Evolutionary conservation across 2,888 invertebrate species (phyloP), one percentile per base, ranked within the genome.

Genomic region (Agonopterix heracliana): DNA sequence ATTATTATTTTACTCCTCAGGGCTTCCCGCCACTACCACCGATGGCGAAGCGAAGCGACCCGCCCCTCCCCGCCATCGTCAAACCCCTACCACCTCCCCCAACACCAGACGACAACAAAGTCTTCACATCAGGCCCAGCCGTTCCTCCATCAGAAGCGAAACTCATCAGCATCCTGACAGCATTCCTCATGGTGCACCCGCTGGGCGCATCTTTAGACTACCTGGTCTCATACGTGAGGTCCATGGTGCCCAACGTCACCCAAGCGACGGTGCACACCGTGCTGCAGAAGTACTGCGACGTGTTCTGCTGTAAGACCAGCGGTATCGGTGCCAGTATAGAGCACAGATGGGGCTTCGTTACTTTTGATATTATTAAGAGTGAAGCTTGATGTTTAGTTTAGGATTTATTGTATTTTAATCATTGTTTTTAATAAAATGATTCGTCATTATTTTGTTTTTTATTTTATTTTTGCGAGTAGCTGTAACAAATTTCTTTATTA

Each of bases 131-230:
- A 1, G 62, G 63, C 3, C 56, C 68, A 10, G 14, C 57, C 3
- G 61, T 71, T 0, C 59, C 68, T 5, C 64, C 69, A 3, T 66
- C 74, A 7, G 83, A 84, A 49, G 83, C 80, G 3, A 82, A 80
- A 53, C 74, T 85, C 44, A 78, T 84, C 61, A 78, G 81, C 51
- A 66, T 83, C n/a, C 51, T 85, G 17, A 80, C 84, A 5, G 74
- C 81, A 1, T 84, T 83, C 66, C 74, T 84, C 1, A 67, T 84
- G 63, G 80, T 81, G 0, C 84, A 84, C 49, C 84, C 84, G 0
- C 59, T 78, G 0, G 84, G 84, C 0, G 82, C 78, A 0, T 75
- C 76, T 0, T 40, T 79, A 10, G 84, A 84, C 48, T 78, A 82
- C 47, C 61, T 84, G 0, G 70, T 77, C 0, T 78, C 81, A 0